Percentiles rank a stretch among this genome's conserved stretches.
Evolutionary conservation across 2,888 invertebrate genomes (phyloP).

Genomic region (Laothoe populi): DNA sequence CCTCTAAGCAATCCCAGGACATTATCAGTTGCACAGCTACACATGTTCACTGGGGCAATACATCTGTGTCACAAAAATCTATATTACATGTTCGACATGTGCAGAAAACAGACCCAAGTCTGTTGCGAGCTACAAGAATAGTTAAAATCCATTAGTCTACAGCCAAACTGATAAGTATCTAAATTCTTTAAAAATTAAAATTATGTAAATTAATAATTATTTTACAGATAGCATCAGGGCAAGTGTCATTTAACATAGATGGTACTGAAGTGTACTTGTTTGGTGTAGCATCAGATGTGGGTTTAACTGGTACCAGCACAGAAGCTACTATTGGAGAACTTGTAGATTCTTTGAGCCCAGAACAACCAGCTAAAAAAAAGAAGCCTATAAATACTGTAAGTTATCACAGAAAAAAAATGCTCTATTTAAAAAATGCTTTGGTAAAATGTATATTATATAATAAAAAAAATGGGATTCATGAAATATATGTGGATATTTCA

Average conservation of each 20-base stretch:
- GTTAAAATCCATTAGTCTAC: too few relatives aligned
- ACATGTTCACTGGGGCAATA: too few relatives aligned
- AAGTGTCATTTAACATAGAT: constrained; percentile 88
- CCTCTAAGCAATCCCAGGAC: too few relatives aligned
- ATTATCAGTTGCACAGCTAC: too few relatives aligned
- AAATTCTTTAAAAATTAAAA: not conserved
- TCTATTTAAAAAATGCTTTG: not conserved
- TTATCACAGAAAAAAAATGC: constrained; percentile 30
- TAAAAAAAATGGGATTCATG: too few relatives aligned
- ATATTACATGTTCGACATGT: too few relatives aligned
- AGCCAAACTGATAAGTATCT: not conserved
- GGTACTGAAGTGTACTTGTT: constrained; percentile 87
- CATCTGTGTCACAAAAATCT: too few relatives aligned
- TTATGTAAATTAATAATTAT: not conserved
- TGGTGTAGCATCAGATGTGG: constrained; percentile 85
- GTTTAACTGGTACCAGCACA: constrained; percentile 78
- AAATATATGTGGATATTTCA: too few relatives aligned
- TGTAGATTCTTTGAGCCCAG: constrained; percentile 70
- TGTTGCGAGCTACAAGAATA: too few relatives aligned
- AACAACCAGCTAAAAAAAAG: constrained; percentile 74
- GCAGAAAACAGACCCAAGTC: too few relatives aligned
- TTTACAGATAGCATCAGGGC: constrained; percentile 87
- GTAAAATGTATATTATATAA: too few relatives aligned
- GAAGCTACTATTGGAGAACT: constrained; percentile 83
- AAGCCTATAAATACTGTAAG: constrained; percentile 69